Conservation (phyloP, 2,797 vertebrate species). For the Cossypha heuglini region DNA sequence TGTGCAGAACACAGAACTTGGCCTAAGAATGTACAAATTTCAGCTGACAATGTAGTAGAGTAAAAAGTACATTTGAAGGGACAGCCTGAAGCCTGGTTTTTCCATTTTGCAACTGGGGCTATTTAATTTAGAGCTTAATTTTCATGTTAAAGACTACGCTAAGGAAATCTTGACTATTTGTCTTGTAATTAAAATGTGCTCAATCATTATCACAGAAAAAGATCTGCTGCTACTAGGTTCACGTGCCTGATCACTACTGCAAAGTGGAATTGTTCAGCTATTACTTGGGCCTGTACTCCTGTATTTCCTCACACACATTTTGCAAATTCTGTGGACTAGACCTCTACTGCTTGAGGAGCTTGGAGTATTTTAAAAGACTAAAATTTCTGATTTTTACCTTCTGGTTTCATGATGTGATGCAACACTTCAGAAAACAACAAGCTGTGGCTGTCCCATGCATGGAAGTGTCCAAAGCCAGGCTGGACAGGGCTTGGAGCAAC, state of each 20-base stretch:
- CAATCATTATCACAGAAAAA: not conserved
- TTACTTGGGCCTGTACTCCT: not conserved
- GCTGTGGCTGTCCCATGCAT: not conserved
- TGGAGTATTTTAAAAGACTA: not conserved
- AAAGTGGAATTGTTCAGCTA: not conserved
- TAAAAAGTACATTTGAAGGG: not conserved
- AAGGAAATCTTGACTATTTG: not conserved
- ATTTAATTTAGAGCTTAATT: not conserved
- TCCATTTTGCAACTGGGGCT: not conserved
- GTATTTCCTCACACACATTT: not conserved
- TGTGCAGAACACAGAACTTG: not conserved
- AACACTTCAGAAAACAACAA: not conserved
- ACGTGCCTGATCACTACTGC: not conserved
- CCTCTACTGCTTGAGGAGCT: not conserved
- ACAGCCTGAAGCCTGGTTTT: not conserved
- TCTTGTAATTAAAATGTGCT: not conserved
- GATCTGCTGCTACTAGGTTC: not conserved
- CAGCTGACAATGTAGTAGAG: not conserved
- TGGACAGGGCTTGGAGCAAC: not conserved
- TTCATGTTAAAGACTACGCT: not conserved
- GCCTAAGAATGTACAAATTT: not conserved
- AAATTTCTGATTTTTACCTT: not conserved
- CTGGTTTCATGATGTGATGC: not conserved
- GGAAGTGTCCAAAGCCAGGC: not conserved
- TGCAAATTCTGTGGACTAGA: not conserved